Evolutionary conservation across 2,888 invertebrate genomes (phyloP), one percentile per base, ranked within the genome.

Genomic region (Scaptomyza flava): DNA sequence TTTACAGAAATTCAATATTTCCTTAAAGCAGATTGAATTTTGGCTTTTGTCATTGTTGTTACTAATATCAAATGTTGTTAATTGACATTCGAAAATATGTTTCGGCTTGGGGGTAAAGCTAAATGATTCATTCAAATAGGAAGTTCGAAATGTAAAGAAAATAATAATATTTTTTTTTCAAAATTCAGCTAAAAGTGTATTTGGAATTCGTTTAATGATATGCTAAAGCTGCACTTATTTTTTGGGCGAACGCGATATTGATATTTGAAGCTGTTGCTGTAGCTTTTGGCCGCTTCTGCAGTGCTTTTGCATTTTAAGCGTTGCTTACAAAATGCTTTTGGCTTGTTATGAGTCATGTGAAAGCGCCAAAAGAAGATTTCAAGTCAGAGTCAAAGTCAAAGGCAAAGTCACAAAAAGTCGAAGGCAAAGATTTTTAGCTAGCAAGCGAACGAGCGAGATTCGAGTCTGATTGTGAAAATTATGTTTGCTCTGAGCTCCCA

Each of bases 301-400:
- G 66, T 56, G 76, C 67, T 81, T 78, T 73, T 84, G 82, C 77
- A 81, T 85, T 72, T 83, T 66, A 71, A 71, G 79, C 70, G 61
- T 68, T 72, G 76, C 73, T 67, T 57, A 60, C 81, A 74, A 84
- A 83, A 71, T 64, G 87, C 78, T 80, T 69, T 78, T 75, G 83
- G 88, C 83, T 68, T 80, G 83, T 85, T 86, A 84, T 84, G 83
- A 84, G 88, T 84, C 83, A 84, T 87, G 83, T 84, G 83, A 87
- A 87, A 84, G 88, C 88, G 81, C 69, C 74, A 64, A 61, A 77
- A 58, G 51, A 68, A 62, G 75, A 64, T 59, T 65, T 72, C 68
- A 51, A 48, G 48, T 64, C 56, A 48, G 43, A 79, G 62, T 43
- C 41, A 58, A 43, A 63, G 45, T 47, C 56, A 63, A 63, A 69